These are phyloP conservation scores for Centrocercus urophasianus DNA, from an alignment of 2,113 vertebrate genomes.

Conservation along the genomic window DNA sequence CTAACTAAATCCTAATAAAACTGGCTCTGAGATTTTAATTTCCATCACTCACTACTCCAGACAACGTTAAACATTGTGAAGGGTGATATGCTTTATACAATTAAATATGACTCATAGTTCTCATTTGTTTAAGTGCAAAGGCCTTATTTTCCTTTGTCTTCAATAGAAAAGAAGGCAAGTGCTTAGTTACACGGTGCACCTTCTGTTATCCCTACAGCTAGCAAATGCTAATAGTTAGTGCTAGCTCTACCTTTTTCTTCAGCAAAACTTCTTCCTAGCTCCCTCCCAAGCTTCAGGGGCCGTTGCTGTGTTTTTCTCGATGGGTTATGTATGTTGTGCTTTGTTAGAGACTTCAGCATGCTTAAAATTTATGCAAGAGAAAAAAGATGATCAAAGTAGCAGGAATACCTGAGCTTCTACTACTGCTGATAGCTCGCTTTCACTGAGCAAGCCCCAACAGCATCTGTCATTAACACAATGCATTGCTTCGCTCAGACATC, in stretches of 20 bases:
- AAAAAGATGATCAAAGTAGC: constrained; percentile 59
- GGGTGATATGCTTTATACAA: neutral
- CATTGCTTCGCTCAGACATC: constrained; percentile 76
- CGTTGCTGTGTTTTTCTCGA: neutral
- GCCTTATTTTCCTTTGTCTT: constrained; percentile 26
- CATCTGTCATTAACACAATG: constrained; percentile 69
- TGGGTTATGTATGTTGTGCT: neutral
- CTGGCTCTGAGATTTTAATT: constrained; percentile 44
- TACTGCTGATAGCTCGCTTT: constrained; percentile 58
- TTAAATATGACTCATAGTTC: constrained; percentile 32
- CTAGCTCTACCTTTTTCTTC: neutral
- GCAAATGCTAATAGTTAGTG: neutral
- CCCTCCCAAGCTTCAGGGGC: neutral
- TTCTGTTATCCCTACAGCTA: neutral
- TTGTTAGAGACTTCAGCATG: constrained; percentile 14
- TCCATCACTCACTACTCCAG: constrained; percentile 45
- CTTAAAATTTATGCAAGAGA: constrained; percentile 46
- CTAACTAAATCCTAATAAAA: constrained; percentile 46
- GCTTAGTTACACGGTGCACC: neutral
- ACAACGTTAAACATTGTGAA: constrained; percentile 22
- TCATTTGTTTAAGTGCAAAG: constrained; percentile 25
- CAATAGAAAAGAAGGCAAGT: constrained; percentile 9
- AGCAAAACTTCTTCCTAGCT: neutral
- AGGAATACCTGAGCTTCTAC: constrained; percentile 63
- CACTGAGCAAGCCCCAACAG: constrained; percentile 60